phyloP scores from a whole-genome alignment of 2,888 invertebrate genomes.

The Lymantria monacha region DNA sequence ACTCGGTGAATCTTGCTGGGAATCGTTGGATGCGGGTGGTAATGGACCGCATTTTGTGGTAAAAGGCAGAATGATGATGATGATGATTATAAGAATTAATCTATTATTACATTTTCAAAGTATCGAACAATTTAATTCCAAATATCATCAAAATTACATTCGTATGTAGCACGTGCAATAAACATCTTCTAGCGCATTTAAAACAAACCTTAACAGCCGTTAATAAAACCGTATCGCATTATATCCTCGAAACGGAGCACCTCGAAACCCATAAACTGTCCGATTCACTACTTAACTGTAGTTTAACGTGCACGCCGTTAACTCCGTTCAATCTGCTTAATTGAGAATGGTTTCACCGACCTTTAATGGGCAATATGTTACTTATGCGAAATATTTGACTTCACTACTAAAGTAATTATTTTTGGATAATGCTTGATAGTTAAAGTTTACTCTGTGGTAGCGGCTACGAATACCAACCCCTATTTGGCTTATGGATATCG shows the following conservation, averaged over 20 bases:
- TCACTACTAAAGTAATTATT: slow-evolving; percentile 27
- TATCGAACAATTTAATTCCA: neutral
- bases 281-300: slow-evolving; percentile 71
- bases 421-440: slow-evolving; percentile 16
- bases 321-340: slow-evolving; percentile 77
- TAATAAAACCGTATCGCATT: slow-evolving; percentile 41
- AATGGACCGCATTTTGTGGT: too few relatives aligned
- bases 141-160: slow-evolving; percentile 14
- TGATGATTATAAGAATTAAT: too few relatives aligned
- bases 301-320: slow-evolving; percentile 66
- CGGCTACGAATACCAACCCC: too few relatives aligned
- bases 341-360: slow-evolving; percentile 68
- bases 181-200: slow-evolving; percentile 30
- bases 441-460: too few relatives aligned
- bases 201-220: slow-evolving; percentile 36
- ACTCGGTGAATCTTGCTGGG: too few relatives aligned
- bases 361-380: slow-evolving; percentile 56
- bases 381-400: slow-evolving; percentile 35
- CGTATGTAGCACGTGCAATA: slow-evolving; percentile 27
- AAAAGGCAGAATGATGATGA: too few relatives aligned
- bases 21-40: too few relatives aligned
- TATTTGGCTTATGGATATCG: too few relatives aligned
- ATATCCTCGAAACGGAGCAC: slow-evolving; percentile 51
- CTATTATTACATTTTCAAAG: too few relatives aligned
- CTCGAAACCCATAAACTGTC: slow-evolving; percentile 69